Evolutionary conservation across 2,888 invertebrate genomes (phyloP).

Genomic region (Eupithecia dodoneata): DNA sequence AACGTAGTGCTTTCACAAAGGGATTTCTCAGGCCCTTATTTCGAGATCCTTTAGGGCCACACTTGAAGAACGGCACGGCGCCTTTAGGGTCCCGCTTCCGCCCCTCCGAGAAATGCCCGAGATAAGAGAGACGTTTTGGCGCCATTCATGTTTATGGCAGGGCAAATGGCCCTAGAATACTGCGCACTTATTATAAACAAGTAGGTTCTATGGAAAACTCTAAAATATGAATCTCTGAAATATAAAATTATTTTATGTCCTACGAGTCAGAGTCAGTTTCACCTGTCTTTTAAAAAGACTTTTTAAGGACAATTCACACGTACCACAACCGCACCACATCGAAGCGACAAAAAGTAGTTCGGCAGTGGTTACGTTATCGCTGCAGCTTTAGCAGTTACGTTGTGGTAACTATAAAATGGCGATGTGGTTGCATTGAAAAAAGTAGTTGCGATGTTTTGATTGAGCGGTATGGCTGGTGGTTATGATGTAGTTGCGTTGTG

Average conservation of each 20-base stretch:
- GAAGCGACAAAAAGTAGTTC: too few relatives aligned
- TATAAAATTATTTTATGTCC: conserved; percentile 2
- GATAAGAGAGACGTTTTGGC: conserved; percentile 84
- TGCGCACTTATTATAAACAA: conserved; percentile 82
- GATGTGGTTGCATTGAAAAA: too few relatives aligned
- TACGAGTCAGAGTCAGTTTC: background rate
- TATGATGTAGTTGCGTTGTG: too few relatives aligned
- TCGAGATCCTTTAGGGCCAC: conserved; percentile 80
- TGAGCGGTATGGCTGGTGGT: too few relatives aligned
- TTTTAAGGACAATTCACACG: background rate
- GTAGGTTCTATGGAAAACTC: conserved; percentile 54
- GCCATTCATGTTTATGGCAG: conserved; percentile 83
- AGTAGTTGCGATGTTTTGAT: too few relatives aligned
- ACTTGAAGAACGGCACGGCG: conserved; percentile 75
- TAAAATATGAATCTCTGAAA: conserved; percentile 23
- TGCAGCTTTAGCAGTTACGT: too few relatives aligned
- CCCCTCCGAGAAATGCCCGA: conserved; percentile 80
- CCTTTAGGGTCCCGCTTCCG: conserved; percentile 79
- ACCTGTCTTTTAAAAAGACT: background rate
- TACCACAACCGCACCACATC: too few relatives aligned
- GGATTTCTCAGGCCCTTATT: conserved; percentile 78
- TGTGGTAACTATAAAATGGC: too few relatives aligned
- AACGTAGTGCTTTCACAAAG: conserved; percentile 78
- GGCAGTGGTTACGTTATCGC: too few relatives aligned
- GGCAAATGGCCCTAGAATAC: conserved; percentile 81